phyloP scores from a whole-genome alignment of 2,113 vertebrate genomes.

The Crotalus horridus region DNA sequence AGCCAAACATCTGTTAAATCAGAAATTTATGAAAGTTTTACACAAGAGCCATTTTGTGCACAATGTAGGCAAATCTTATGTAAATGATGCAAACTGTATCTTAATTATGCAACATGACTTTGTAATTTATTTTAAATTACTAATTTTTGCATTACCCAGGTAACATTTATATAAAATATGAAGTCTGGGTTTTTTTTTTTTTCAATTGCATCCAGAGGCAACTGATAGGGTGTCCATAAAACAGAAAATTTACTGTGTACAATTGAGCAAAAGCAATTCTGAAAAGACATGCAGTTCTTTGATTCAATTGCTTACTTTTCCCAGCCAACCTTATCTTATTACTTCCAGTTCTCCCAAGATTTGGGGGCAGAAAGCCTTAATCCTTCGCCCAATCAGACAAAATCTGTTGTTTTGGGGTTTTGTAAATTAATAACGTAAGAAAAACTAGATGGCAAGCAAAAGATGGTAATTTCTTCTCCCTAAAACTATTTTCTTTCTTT shows the following conservation, averaged over 20 bases:
- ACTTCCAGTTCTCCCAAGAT: background rate
- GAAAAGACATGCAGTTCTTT: background rate
- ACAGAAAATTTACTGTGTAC: background rate
- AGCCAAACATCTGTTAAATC: background rate
- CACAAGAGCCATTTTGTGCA: background rate
- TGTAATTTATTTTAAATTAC: background rate
- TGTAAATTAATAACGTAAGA: background rate
- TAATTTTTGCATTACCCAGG: background rate
- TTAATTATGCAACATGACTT: background rate
- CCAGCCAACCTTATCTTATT: background rate
- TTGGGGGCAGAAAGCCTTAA: background rate
- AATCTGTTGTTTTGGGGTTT: background rate
- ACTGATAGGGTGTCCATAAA: background rate
- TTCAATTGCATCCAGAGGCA: background rate
- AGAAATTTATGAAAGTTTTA: background rate
- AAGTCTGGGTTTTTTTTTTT: background rate
- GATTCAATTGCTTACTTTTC: background rate
- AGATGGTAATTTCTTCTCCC: background rate
- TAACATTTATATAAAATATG: background rate
- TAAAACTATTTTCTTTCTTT: background rate
- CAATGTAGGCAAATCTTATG: background rate
- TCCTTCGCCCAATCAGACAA: background rate
- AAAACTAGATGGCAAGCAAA: background rate
- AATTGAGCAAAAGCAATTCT: background rate
- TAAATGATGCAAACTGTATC: background rate